phyloP scores from a whole-genome alignment of 2,113 vertebrate species.

The Glareola pratincola region DNA sequence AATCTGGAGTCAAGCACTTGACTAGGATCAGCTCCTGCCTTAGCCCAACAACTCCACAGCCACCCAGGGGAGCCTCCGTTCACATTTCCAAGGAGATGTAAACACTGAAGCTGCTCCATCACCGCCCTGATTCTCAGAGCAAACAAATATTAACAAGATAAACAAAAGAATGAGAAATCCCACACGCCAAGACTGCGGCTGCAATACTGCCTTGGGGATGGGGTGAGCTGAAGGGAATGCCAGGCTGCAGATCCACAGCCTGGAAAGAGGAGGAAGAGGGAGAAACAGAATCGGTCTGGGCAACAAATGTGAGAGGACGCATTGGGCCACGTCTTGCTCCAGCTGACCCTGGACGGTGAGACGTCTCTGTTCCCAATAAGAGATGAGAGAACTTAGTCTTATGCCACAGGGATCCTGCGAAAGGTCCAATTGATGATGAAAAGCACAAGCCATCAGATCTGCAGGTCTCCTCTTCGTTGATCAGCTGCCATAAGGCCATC shows the following conservation, averaged over 20 bases:
- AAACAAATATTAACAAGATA: slow-evolving; percentile 59
- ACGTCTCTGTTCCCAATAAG: neutral
- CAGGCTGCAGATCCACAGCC: neutral
- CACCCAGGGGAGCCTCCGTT: neutral
- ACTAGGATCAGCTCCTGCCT: neutral
- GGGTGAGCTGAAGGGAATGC: neutral
- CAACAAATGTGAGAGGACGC: neutral
- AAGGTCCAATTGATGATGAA: neutral
- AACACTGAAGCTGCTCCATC: slow-evolving; percentile 34
- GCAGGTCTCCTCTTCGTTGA: neutral
- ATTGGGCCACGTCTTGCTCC: neutral
- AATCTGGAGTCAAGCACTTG: neutral
- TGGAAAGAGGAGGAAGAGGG: neutral
- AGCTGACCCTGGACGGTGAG: neutral
- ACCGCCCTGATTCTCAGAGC: slow-evolving; percentile 3
- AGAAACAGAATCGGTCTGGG: neutral
- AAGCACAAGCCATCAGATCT: neutral
- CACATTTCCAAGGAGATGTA: slow-evolving; percentile 47
- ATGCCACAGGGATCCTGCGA: neutral
- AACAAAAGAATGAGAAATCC: slow-evolving; percentile 55
- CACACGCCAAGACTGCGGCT: slow-evolving; percentile 20
- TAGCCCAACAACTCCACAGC: neutral
- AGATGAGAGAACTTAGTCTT: neutral
- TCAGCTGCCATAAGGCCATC: slow-evolving; percentile 45
- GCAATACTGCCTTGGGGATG: neutral